These are phyloP conservation scores for Cottoperca gobio DNA, from an alignment of 2,797 vertebrate genomes.

Conservation along the genomic window DNA sequence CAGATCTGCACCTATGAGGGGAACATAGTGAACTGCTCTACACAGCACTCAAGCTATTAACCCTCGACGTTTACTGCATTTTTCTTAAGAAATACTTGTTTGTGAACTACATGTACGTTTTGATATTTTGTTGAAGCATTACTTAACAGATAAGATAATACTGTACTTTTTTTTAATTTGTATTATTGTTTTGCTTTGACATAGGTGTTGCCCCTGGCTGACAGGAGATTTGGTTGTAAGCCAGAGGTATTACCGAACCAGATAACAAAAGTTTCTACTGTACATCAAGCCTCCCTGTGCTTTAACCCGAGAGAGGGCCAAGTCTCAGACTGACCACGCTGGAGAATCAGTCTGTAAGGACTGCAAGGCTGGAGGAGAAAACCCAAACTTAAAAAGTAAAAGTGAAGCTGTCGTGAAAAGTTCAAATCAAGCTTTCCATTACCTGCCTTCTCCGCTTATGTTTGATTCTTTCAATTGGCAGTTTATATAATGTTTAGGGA, in stretches of 20 bases:
- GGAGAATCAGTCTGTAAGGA: constrained; percentile 40
- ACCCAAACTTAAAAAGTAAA: constrained; percentile 9
- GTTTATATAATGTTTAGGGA: not conserved
- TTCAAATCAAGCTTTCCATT: not conserved
- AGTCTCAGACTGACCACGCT: constrained; percentile 36
- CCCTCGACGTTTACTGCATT: constrained; percentile 73
- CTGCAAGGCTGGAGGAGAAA: constrained; percentile 38
- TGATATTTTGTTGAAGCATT: constrained; percentile 75
- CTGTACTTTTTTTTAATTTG: constrained; percentile 54
- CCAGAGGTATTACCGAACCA: constrained; percentile 48
- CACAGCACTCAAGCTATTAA: constrained; percentile 73
- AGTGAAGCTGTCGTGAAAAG: constrained; percentile 8
- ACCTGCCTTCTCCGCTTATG: constrained; percentile 1
- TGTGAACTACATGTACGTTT: constrained; percentile 74
- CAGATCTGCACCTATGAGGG: constrained; percentile 70
- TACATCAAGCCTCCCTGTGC: constrained; percentile 63
- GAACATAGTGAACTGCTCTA: constrained; percentile 56
- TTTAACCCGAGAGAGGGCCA: constrained; percentile 63
- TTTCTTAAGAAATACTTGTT: constrained; percentile 74
- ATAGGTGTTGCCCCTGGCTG: constrained; percentile 50
- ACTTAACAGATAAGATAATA: constrained; percentile 63
- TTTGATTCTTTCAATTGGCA: constrained; percentile 15
- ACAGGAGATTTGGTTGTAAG: constrained; percentile 36
- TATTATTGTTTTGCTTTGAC: constrained; percentile 58
- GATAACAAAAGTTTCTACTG: constrained; percentile 63